These are phyloP conservation scores for Cynaeus angustus DNA, from an alignment of 2,888 invertebrate genomes.

Conservation along the genomic window DNA sequence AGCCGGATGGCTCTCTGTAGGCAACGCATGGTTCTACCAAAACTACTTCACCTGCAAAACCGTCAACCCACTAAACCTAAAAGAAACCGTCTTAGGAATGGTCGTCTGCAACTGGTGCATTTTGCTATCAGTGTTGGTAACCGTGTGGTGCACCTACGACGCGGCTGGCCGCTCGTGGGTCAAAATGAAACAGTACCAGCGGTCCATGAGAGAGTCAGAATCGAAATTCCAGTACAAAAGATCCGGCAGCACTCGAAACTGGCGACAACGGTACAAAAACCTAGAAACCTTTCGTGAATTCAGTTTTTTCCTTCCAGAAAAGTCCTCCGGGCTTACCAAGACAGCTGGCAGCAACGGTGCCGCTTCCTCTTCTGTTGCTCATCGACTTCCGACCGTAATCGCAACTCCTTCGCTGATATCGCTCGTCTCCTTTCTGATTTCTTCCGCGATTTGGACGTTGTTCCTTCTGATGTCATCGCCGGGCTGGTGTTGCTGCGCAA, in stretches of 20 bases:
- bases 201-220: conserved; percentile 85
- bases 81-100: conserved; percentile 83
- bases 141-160: conserved; percentile 91
- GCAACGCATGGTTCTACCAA: conserved; percentile 81
- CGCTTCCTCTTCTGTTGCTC: conserved; percentile 88
- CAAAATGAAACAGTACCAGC: conserved; percentile 90
- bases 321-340: conserved; percentile 89
- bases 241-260: conserved; percentile 86
- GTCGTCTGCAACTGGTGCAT: conserved; percentile 87
- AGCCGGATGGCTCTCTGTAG: conserved; percentile 83
- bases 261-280: conserved; percentile 83
- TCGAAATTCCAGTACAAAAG: conserved; percentile 84
- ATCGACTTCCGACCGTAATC: conserved; percentile 82
- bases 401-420: conserved; percentile 90
- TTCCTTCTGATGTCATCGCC: conserved; percentile 90
- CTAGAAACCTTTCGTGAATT: conserved; percentile 7
- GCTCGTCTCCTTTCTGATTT: conserved; percentile 89
- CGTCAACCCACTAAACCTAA: conserved; percentile 75
- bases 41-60: conserved; percentile 79
- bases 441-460: conserved; percentile 90
- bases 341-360: conserved; percentile 91
- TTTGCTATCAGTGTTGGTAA: conserved; percentile 81
- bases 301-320: conserved; percentile 76
- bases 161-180: conserved; percentile 92
- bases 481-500: conserved; percentile 86